phyloP scores from a whole-genome alignment of 1,140 invertebrate species.

The Pachypeltis micranthus region DNA sequence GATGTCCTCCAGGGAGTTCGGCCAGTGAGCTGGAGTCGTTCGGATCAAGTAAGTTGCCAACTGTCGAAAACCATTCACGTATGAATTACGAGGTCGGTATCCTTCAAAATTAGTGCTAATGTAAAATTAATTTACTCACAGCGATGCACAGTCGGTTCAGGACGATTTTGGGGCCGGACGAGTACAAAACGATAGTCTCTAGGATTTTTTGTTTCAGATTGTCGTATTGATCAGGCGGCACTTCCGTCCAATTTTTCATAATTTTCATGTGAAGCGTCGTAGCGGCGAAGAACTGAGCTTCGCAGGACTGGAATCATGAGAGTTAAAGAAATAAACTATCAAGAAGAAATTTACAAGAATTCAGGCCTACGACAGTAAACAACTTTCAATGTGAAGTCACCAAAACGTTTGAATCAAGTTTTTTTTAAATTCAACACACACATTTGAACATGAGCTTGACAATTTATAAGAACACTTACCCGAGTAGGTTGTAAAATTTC shows the following conservation, averaged over 20 bases:
- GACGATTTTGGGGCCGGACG: conserved; percentile 67
- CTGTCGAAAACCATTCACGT: conserved; percentile 35
- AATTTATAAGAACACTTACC: too few species aligned
- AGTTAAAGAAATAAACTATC: too few species aligned
- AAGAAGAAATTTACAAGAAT: too few species aligned
- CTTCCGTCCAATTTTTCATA: conserved; percentile 70
- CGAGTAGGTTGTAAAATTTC: conserved; percentile 64
- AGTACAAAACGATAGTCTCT: conserved; percentile 58
- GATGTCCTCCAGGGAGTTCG: conserved; percentile 49
- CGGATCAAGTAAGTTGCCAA: conserved; percentile 55
- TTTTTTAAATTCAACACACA: conserved; percentile 10
- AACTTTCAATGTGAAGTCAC: too few species aligned
- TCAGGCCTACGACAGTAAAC: too few species aligned
- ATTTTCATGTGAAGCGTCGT: conserved; percentile 78
- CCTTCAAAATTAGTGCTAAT: not conserved
- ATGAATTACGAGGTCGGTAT: conserved; percentile 7
- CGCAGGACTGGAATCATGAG: conserved; percentile 59
- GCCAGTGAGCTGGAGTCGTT: conserved; percentile 47
- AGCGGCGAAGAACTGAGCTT: conserved; percentile 87
- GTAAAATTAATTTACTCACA: conserved; percentile 43
- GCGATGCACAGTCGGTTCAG: conserved; percentile 74
- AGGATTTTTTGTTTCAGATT: conserved; percentile 62
- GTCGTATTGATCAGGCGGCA: conserved; percentile 62
- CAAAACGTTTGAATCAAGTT: too few species aligned
- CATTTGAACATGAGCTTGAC: too few species aligned